A percentile compares a stretch with the other conserved stretches of the same genome.
These are phyloP conservation scores for Crocodylus rhombifer DNA, from an alignment of 2,797 vertebrate species.

Conservation along the genomic window DNA sequence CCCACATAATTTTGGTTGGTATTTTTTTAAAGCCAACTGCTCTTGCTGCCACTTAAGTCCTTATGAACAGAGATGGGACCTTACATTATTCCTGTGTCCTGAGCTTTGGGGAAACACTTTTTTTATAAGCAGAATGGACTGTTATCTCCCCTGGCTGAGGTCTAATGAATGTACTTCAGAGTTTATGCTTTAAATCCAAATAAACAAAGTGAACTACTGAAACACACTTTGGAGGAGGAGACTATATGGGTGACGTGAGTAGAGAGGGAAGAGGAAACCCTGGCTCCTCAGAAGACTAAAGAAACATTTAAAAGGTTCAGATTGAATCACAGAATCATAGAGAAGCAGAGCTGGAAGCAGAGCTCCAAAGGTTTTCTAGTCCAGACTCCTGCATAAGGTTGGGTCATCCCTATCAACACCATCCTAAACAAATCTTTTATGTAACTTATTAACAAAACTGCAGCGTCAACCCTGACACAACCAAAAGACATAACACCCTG, in stretches of 20 bases:
- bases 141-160: rapidly evolving
- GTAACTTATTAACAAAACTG: too few relatives aligned
- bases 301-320: not conserved
- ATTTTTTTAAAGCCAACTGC: not conserved
- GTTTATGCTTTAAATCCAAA: not conserved
- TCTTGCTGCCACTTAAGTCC: not conserved
- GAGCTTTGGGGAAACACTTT: not conserved
- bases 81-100: not conserved
- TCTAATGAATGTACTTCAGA: not conserved
- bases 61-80: not conserved
- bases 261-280: not conserved
- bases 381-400: too few relatives aligned
- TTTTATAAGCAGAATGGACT: not conserved
- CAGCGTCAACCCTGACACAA: too few relatives aligned
- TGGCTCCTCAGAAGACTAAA: not conserved
- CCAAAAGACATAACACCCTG: too few relatives aligned
- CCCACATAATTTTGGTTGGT: rapidly evolving
- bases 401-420: too few relatives aligned
- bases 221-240: too few relatives aligned
- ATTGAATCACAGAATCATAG: not conserved
- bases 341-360: too few relatives aligned
- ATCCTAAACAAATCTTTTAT: too few relatives aligned
- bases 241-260: not conserved
- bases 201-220: not conserved
- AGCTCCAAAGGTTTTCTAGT: too few relatives aligned